Conservation (phyloP, 2,797 vertebrate genomes). For the Brachyalestes nurse region DNA sequence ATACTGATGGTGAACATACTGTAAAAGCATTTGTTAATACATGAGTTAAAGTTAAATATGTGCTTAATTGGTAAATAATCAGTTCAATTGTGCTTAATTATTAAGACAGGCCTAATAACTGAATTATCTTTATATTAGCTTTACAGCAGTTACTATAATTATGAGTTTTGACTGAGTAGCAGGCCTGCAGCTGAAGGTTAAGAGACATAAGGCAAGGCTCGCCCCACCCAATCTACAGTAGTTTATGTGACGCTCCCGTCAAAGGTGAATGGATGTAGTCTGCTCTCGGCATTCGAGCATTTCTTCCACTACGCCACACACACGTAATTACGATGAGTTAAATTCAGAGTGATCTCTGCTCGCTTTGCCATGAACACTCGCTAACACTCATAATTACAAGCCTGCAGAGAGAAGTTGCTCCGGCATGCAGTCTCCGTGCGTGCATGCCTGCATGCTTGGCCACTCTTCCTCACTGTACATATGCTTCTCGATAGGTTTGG, state of each 20-base stretch:
- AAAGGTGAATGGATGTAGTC: background rate
- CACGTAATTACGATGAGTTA: conserved; percentile 26
- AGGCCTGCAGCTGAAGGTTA: background rate
- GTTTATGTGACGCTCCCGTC: background rate
- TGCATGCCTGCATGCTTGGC: conserved; percentile 8
- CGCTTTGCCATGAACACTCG: conserved; percentile 27
- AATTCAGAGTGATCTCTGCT: conserved; percentile 34
- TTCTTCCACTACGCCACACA: conserved; percentile 14
- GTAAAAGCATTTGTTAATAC: too few species aligned
- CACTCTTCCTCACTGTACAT: conserved; percentile 25
- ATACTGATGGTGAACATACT: too few species aligned
- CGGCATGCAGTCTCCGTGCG: conserved; percentile 30
- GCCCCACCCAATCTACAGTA: background rate
- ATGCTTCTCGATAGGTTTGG: conserved; percentile 1
- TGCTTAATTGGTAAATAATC: too few species aligned
- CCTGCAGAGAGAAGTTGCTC: conserved; percentile 48
- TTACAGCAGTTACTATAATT: background rate
- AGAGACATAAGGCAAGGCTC: background rate
- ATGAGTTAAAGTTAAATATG: too few species aligned
- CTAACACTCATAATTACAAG: conserved; percentile 43
- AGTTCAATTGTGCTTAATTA: too few species aligned
- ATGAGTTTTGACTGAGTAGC: background rate
- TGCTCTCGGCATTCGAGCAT: background rate
- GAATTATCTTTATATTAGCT: background rate
- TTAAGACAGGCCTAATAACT: too few species aligned